A percentile compares a stretch with the other conserved stretches of the same genome.
Conservation (phyloP, 2,888 invertebrate species). For the Adelphocoris suturalis region DNA sequence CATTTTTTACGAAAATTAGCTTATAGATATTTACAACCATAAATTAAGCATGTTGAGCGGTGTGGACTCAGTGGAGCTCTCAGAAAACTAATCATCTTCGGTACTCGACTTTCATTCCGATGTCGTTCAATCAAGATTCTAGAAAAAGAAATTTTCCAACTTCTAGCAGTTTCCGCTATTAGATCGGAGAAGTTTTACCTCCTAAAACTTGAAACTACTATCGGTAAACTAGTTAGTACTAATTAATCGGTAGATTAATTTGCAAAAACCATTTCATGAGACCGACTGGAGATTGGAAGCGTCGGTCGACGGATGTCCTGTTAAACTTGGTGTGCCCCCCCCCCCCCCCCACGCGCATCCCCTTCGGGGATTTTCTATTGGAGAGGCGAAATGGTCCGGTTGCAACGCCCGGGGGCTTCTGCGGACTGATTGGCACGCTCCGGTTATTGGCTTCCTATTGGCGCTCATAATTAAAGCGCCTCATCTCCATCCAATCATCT, state of each 20-base stretch:
- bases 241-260: background rate
- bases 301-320: background rate
- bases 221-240: no score
- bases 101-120: no score
- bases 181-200: background rate
- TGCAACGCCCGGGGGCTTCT: slow-evolving; percentile 34
- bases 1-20: no score
- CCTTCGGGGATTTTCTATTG: background rate
- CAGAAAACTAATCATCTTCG: no score
- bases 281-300: no score
- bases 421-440: slow-evolving; percentile 54
- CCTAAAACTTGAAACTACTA: background rate
- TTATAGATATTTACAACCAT: no score
- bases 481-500: slow-evolving; percentile 51
- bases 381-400: slow-evolving; percentile 34
- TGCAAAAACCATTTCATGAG: background rate
- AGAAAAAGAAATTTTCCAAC: background rate
- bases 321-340: background rate
- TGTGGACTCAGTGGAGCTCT: no score
- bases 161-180: background rate
- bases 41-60: no score
- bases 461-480: slow-evolving; percentile 44
- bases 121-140: background rate
- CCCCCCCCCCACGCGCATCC: no score
- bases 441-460: slow-evolving; percentile 54